phyloP scores from a whole-genome alignment of 2,113 vertebrate species.

The Gasterosteus aculeatus region DNA sequence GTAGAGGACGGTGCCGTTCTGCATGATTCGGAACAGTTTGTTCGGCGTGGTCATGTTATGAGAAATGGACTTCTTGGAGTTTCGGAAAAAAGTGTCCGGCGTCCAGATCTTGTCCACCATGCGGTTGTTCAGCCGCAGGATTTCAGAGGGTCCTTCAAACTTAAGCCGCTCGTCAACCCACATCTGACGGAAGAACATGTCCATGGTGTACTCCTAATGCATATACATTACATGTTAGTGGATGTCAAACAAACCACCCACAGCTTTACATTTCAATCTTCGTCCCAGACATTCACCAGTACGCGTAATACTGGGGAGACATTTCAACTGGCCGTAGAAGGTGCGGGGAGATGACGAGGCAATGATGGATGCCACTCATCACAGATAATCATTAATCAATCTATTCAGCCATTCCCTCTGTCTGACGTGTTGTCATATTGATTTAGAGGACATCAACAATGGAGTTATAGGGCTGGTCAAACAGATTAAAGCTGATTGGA shows the following conservation, averaged over 20 bases:
- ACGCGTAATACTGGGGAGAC: neutral
- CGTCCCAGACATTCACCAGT: neutral
- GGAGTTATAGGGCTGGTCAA: slow-evolving; percentile 68
- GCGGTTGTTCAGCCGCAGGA: slow-evolving; percentile 82
- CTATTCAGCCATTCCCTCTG: slow-evolving; percentile 58
- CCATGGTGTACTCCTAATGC: slow-evolving; percentile 83
- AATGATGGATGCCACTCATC: slow-evolving; percentile 70
- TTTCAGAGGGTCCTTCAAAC: slow-evolving; percentile 82
- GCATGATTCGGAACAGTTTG: slow-evolving; percentile 86
- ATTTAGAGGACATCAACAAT: slow-evolving; percentile 73
- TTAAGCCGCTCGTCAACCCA: slow-evolving; percentile 85
- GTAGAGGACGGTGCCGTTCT: slow-evolving; percentile 85
- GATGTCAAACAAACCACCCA: neutral
- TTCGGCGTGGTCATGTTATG: slow-evolving; percentile 86
- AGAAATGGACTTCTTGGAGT: slow-evolving; percentile 80
- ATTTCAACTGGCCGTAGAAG: slow-evolving; percentile 46
- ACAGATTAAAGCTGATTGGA: slow-evolving; percentile 76
- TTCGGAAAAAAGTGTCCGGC: slow-evolving; percentile 84
- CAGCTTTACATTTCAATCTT: neutral
- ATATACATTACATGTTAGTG: neutral
- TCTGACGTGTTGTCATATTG: slow-evolving; percentile 75
- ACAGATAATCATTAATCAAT: slow-evolving; percentile 70
- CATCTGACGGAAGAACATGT: slow-evolving; percentile 87
- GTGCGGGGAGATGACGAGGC: slow-evolving; percentile 51
- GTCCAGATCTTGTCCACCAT: slow-evolving; percentile 87